phyloP scores from a whole-genome alignment of 2,888 invertebrate species.

The Entomobrya proxima region DNA sequence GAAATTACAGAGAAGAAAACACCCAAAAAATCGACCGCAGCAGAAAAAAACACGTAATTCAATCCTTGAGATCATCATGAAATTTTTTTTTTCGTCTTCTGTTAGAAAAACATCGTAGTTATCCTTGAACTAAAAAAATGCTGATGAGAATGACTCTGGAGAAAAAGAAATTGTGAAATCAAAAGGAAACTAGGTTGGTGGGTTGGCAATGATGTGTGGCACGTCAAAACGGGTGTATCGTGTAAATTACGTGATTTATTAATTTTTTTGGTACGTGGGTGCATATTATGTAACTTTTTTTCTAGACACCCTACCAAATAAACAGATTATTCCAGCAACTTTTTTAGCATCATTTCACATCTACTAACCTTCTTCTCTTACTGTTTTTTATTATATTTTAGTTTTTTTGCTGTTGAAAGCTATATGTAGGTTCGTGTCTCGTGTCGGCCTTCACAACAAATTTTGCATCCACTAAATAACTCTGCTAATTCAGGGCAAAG shows the following conservation, averaged over 20 bases:
- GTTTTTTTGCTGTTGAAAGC: too few species aligned
- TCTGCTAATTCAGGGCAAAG: slow-evolving; percentile 31
- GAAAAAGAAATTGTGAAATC: slow-evolving; percentile 31
- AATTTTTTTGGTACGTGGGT: too few species aligned
- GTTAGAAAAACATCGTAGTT: neutral
- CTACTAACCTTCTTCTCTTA: too few species aligned
- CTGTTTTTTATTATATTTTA: too few species aligned
- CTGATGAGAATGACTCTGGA: neutral
- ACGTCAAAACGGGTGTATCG: neutral
- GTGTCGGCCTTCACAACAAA: neutral
- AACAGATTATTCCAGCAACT: too few species aligned
- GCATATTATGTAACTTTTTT: too few species aligned
- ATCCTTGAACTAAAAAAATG: slow-evolving; percentile 53
- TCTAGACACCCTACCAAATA: too few species aligned
- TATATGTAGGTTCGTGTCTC: neutral
- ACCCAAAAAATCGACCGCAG: neutral
- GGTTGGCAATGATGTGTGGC: slow-evolving; percentile 17
- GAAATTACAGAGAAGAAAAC: neutral
- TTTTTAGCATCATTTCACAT: too few species aligned
- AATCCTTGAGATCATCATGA: neutral
- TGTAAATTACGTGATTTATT: neutral
- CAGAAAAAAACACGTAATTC: neutral
- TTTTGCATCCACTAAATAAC: slow-evolving; percentile 24
- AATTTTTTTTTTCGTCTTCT: neutral
- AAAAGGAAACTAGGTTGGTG: neutral